Evolutionary conservation across 2,797 vertebrate species (phyloP), one percentile per base, ranked within the genome.

Genomic region (Naso thynnoides): DNA sequence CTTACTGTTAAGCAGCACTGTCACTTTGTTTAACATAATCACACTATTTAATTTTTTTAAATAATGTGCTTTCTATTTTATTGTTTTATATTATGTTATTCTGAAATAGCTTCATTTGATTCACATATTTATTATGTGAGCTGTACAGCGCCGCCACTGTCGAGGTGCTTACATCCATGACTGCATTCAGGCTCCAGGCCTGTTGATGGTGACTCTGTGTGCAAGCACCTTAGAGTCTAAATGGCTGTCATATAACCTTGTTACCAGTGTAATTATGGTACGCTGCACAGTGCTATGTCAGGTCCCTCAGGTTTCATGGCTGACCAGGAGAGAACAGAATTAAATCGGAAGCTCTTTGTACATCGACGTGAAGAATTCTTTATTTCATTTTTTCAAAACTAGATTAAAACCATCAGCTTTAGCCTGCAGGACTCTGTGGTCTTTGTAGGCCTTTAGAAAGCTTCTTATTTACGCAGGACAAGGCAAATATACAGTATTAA

Each of bases 161-260:
- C 67, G 56, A 24, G n/a, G 26, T 68, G 38, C 59, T 73, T 69
- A 10, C 33, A 61, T 71, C 73, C 84, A 71, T 66, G 81, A 57
- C 54, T 75, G 74, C 78, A 56, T 81, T 79, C 27, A 66, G 36
- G 82, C 88, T 87, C 16, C 56, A 33, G 84, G 89, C 79, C 64
- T 70, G 33, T 67, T 80, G 70, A 70, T 1, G 33, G 50, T 64
- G 54, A 50, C 52, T 85, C 60, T 67, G 71, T 80, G 72, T 76
- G 48, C 53, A 71, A 59, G 76, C 47, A 86, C 78, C 79, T 82
- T 62, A 24, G 14, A 81, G 79, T 80, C 78, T 89, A 91, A 90
- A 72, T 73, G 81, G 78, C 68, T 92, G 88, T 86, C 88, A 79
- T 68, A 75, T 27, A 74, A 44, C 66, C 84, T 88, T 76, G 82